Conservation (phyloP, 1,140 invertebrate species). For the Brachionus angularis region DNA sequence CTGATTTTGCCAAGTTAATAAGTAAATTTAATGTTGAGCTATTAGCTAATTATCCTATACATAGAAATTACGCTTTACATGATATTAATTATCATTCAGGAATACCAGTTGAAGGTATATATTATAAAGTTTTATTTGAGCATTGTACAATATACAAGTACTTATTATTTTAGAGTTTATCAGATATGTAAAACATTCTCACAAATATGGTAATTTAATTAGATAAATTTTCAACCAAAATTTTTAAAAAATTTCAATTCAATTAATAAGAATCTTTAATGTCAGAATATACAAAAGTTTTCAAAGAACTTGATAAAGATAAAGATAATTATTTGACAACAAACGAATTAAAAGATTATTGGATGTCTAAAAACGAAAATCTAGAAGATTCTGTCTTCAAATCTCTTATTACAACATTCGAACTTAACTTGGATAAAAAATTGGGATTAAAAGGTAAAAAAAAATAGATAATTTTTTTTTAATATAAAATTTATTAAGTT, state of each 20-base stretch:
- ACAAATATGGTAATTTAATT: constrained; percentile 16
- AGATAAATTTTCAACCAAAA: neutral
- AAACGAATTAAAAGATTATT: neutral
- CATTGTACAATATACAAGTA: no score
- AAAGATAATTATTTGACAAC: neutral
- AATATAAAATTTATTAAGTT: no score
- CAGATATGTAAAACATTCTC: neutral
- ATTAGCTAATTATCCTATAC: constrained; percentile 11
- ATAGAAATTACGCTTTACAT: neutral
- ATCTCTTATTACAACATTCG: no score
- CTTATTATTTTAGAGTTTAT: no score
- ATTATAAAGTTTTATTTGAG: no score
- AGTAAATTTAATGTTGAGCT: neutral
- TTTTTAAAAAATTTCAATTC: neutral
- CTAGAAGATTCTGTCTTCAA: no score
- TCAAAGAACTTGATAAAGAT: neutral
- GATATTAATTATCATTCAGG: neutral
- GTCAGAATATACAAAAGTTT: neutral
- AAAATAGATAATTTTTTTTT: no score
- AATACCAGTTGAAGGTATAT: neutral
- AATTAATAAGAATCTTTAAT: neutral
- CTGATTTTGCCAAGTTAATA: constrained; percentile 24
- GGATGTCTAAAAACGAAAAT: no score
- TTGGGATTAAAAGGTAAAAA: no score
- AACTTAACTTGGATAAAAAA: no score